Conservation (phyloP, 2,888 invertebrate species). For the Tetrapedia diversipes region DNA sequence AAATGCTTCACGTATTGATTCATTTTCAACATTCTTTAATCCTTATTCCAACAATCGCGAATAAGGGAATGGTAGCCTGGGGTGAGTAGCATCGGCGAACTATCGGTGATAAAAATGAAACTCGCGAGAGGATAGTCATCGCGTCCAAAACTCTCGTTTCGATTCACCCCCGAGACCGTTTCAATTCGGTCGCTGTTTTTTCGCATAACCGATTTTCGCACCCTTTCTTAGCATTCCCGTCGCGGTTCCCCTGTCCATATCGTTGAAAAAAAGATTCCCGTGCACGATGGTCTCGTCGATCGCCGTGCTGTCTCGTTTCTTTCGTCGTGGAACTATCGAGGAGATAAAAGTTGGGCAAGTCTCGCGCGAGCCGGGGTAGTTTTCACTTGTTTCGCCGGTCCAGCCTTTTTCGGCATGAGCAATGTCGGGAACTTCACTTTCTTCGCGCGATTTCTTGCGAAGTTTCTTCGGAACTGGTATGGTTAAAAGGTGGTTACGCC, state of each 20-base stretch:
- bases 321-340: constrained; percentile 27
- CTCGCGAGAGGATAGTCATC: constrained; percentile 43
- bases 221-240: constrained; percentile 52
- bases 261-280: constrained; percentile 16
- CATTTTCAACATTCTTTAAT: no score
- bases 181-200: constrained; percentile 28
- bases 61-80: neutral
- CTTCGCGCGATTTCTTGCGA: no score
- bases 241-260: constrained; percentile 7
- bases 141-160: constrained; percentile 26
- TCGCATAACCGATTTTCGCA: constrained; percentile 46
- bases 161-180: constrained; percentile 46
- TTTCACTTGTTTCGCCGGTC: constrained; percentile 33
- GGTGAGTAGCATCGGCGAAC: constrained; percentile 37
- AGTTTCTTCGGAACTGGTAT: no score
- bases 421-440: neutral
- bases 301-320: constrained; percentile 36
- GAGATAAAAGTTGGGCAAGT: constrained; percentile 43
- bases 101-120: constrained; percentile 37
- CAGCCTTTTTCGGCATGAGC: constrained; percentile 9
- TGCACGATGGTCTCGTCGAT: constrained; percentile 40
- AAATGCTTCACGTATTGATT: no score
- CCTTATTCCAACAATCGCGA: no score
- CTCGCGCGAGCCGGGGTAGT: constrained; percentile 13
- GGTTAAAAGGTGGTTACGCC: no score